phyloP scores from a whole-genome alignment of 1,140 invertebrate genomes.

The Pseudomyrmex dendroicus region DNA sequence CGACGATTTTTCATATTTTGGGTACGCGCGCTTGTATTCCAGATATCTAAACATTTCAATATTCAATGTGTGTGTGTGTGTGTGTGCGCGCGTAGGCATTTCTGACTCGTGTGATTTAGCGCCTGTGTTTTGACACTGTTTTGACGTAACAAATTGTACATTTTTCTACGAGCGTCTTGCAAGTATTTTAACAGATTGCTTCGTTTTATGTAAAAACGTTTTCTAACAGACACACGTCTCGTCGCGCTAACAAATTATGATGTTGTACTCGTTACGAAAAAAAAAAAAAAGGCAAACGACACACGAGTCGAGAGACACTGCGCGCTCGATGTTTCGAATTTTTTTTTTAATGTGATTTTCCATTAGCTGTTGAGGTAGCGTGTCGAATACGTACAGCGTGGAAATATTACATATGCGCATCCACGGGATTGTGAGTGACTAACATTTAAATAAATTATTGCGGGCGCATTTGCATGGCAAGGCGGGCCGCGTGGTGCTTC shows the following conservation, averaged over 20 bases:
- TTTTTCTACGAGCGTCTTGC: too few species aligned
- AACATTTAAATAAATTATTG: conserved; percentile 80
- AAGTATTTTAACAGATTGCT: too few species aligned
- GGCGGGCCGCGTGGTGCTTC: conserved; percentile 65
- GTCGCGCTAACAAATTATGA: neutral
- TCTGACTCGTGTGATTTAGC: too few species aligned
- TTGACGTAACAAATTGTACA: too few species aligned
- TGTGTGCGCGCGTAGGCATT: too few species aligned
- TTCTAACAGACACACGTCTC: neutral
- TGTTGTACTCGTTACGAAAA: neutral
- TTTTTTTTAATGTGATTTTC: conserved; percentile 16
- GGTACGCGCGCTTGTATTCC: too few species aligned
- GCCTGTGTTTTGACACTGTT: too few species aligned
- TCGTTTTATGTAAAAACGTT: neutral
- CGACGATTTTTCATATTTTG: conserved; percentile 28
- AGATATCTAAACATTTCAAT: too few species aligned
- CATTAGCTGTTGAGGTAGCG: conserved; percentile 59
- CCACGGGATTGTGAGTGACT: conserved; percentile 73
- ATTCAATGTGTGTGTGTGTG: too few species aligned
- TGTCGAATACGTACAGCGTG: conserved; percentile 42
- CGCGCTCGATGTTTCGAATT: neutral
- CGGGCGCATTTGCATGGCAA: conserved; percentile 75
- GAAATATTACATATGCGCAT: conserved; percentile 71
- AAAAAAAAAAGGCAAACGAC: too few species aligned
- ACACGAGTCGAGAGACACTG: neutral